Conservation (phyloP, 2,797 vertebrate species). For the Harpagifer antarcticus region DNA sequence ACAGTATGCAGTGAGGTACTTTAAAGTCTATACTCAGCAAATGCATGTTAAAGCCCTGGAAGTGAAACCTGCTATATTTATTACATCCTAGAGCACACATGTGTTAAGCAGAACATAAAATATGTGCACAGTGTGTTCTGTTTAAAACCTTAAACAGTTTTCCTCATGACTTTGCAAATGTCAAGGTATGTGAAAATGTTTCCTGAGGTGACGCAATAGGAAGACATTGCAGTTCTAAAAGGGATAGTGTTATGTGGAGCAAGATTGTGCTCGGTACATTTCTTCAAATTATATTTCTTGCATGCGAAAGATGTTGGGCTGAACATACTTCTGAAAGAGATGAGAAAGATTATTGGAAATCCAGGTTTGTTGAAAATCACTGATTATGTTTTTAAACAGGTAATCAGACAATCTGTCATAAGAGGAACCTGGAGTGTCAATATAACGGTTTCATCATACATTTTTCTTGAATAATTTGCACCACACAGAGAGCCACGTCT, state of each 20-base stretch:
- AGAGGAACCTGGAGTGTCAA: background rate
- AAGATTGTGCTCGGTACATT: background rate
- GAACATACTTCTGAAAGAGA: background rate
- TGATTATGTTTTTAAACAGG: background rate
- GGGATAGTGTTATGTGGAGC: background rate
- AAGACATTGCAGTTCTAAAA: background rate
- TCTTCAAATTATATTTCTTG: background rate
- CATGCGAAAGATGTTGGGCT: accelerated
- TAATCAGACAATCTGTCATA: background rate
- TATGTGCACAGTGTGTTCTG: no score
- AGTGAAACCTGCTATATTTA: background rate
- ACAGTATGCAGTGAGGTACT: background rate
- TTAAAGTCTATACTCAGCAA: background rate
- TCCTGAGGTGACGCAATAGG: background rate
- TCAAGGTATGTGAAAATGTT: background rate
- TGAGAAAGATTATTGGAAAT: background rate
- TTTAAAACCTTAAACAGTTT: constrained; percentile 1
- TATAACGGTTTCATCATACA: background rate
- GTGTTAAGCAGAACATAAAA: background rate
- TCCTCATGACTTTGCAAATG: no score
- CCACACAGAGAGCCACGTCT: constrained; percentile 11
- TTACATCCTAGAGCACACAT: background rate
- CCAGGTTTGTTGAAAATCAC: background rate
- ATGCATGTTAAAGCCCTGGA: background rate
- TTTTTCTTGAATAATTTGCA: background rate